Base-by-base conservation (phyloP, 1,140 invertebrate species). In the Cotesia chilonis region DNA sequence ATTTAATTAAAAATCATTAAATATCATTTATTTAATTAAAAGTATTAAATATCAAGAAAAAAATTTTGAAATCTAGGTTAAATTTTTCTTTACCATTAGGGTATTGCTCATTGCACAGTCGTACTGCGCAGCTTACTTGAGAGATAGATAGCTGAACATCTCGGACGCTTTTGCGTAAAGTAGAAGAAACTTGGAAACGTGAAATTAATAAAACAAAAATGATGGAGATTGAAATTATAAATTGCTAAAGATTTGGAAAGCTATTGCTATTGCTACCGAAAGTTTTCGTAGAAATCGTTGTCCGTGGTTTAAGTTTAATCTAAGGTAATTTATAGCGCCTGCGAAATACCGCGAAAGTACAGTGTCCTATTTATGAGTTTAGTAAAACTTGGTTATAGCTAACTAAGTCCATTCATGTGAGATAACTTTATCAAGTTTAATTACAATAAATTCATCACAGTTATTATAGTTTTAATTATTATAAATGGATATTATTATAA, bases 271-370 rank as follows among this genome's bases (percentile, higher is more conserved):
- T 5, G 9, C 28, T 14, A 20, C 20, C 36, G 55, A 47, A 47
- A 47, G 41, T 47, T 47, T 47, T 7, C 3, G 10, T 47, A 6
- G 41, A 47, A 47, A 47, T 47, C 41, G 10, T 68, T 68, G 59
- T 71, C 38, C 65, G 54, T 55, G 66, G 65, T 47, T 68, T 52
- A 55, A 71, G 64, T 65, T 74, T 74, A 64, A 37, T 60, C 52
- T 54, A 14, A 36, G 38, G 68, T 72, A 68, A 65, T 61, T 72
- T 68, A 63, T 68, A 51, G 47, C 17, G 38, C 35, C 36, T 36
- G 51, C 6, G 52, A 68, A 51, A 17, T 28, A 17, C 5, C 41
- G 63, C 4, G 12, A 65, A 36, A 65, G 36, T 12, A 68, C 20
- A 68, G 36, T 52, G 47, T 51, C 4, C 41, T 68, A 68, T 68